Evolutionary conservation across 2,113 vertebrate species (phyloP), one percentile per base, ranked within the genome.

Genomic region (Zosterops lateralis): DNA sequence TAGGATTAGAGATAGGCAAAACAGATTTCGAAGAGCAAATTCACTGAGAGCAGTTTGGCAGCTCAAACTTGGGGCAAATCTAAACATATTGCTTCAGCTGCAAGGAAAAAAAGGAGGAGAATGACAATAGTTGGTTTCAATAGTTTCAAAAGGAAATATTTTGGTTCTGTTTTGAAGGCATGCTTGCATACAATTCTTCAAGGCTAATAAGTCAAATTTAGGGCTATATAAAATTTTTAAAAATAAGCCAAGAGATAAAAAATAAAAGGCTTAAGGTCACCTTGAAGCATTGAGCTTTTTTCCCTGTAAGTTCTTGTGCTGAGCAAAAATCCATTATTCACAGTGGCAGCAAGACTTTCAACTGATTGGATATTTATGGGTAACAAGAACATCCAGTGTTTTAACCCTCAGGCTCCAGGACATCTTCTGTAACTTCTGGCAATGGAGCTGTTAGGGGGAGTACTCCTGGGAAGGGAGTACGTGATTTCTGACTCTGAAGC

Each of bases 271-370:
- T 76, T 92, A 61, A 73, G 17, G 64, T 95, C 58, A 91, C 67
- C 71, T 94, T 83, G 78, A 79, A 87, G 12, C 12, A 28, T 17
- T 42, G 16, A 8, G 1, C 1, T 34, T 1, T 26, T 74, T 93
- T 87, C 68, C 4, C 24, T 72, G 67, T 31, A 61, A 61, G 20
- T 92, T 84, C 4, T 32, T 57, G 29, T 31, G 22, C 54, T 70
- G 75, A 93, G 79, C 29, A 84, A 78, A 92, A 94, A 76, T 90
- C 62, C 42, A 73, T 91, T 94, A 90, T 95, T 96, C 90, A 90
- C 3, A 61, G 54, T 51, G 64, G 17, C 82, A 80, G 75, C 1
- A 29, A 91, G 78, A 40, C 11, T 93, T 92, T 77, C 21, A 77
- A 31, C 29, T 83, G 84, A 62, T 87, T 87, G 70, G 84, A 73